These are phyloP conservation scores for Spilogale gracilis DNA, from an alignment of 2,113 vertebrate species.

Conservation along the genomic window DNA sequence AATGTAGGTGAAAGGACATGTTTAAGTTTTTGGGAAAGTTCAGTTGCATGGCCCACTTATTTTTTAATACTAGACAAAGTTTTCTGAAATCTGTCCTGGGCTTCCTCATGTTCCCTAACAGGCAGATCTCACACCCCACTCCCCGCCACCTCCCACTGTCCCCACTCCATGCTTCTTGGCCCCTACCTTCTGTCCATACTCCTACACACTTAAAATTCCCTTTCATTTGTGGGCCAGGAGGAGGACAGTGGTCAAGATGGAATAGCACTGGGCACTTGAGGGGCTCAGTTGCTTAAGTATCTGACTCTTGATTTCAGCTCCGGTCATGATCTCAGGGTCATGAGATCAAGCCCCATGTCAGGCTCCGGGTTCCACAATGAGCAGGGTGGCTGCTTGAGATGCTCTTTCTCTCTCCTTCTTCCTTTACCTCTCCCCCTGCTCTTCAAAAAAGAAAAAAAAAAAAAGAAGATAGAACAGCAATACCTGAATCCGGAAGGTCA, in stretches of 20 bases:
- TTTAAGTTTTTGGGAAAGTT: conserved; percentile 28
- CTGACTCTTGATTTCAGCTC: background rate
- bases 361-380: background rate
- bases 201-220: background rate
- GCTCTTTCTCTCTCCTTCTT: background rate
- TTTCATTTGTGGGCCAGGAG: background rate
- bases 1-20: background rate
- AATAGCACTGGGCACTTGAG: background rate
- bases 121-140: background rate
- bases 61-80: background rate
- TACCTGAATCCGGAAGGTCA: conserved; percentile 86
- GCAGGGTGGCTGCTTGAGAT: background rate
- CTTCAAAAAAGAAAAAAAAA: background rate
- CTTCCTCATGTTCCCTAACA: background rate
- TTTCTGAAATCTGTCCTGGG: background rate
- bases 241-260: background rate
- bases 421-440: background rate
- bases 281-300: background rate
- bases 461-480: background rate
- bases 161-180: background rate
- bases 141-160: too few species aligned
- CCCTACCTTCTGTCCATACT: background rate
- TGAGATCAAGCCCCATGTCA: background rate
- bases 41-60: background rate
- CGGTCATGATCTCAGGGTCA: background rate